Evolutionary conservation across 1,140 invertebrate genomes (phyloP).

Genomic region (Belonocnema kinseyi): DNA sequence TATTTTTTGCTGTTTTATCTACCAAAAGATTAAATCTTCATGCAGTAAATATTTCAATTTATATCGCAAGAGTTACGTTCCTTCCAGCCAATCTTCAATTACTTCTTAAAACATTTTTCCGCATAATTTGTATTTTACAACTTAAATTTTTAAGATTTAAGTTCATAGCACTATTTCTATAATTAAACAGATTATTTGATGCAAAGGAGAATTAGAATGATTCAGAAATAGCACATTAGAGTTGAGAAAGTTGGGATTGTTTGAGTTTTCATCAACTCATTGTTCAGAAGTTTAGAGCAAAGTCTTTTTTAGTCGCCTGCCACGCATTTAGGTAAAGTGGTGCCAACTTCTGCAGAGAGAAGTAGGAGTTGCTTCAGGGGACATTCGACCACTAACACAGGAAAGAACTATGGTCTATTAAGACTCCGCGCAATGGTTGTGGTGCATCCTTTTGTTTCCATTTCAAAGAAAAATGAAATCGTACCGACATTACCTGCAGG

Average conservation of each 20-base stretch:
- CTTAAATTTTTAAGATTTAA: no score
- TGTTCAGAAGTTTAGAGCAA: constrained; percentile 25
- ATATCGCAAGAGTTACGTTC: no score
- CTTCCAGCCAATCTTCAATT: no score
- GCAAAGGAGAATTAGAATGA: no score
- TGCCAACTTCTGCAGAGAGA: background rate
- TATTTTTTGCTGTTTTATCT: no score
- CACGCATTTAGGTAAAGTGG: constrained; percentile 6
- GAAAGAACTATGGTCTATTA: constrained; percentile 30
- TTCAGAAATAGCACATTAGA: background rate
- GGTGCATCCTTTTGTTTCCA: constrained; percentile 8
- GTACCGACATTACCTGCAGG: background rate
- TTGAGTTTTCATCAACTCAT: constrained; percentile 6
- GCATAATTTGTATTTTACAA: no score
- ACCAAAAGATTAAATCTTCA: no score
- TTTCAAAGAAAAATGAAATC: constrained; percentile 19
- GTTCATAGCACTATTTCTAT: no score
- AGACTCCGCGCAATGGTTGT: background rate
- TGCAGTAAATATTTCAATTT: no score
- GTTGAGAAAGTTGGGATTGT: constrained; percentile 22
- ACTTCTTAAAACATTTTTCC: no score
- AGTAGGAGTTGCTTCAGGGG: constrained; percentile 27
- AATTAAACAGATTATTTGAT: no score
- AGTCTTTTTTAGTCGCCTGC: constrained; percentile 18
- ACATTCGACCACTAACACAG: constrained; percentile 19